These are phyloP conservation scores for Bicyclus anynana DNA, from an alignment of 1,140 invertebrate species.

Conservation along the genomic window DNA sequence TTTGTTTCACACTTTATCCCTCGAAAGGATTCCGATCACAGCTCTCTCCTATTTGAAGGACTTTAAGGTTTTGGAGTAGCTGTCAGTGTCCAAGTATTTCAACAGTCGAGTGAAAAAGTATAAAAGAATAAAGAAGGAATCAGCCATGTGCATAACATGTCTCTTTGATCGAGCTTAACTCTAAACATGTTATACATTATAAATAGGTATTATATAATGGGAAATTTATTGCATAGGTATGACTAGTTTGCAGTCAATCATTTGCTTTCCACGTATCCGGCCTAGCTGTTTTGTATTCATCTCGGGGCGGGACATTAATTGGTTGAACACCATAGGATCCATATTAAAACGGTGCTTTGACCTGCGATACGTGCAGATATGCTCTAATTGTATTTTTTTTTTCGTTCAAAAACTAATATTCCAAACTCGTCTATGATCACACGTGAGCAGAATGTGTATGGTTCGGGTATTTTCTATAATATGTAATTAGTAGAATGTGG, in stretches of 20 bases:
- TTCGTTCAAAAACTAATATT: constrained; percentile 31
- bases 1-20: no score
- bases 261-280: constrained; percentile 24
- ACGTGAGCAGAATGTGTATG: constrained; percentile 30
- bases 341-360: constrained; percentile 64
- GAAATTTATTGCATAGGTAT: neutral
- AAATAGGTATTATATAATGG: neutral
- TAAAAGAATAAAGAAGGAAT: no score
- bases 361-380: constrained; percentile 51
- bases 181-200: no score
- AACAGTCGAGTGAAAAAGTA: no score
- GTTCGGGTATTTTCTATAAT: constrained; percentile 6
- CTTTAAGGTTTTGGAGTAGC: no score
- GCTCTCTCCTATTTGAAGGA: no score
- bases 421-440: constrained; percentile 25
- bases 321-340: constrained; percentile 43
- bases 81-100: no score
- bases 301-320: constrained; percentile 53
- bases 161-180: no score
- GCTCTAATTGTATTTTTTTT: constrained; percentile 23
- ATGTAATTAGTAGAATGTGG: constrained; percentile 13
- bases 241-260: constrained; percentile 5
- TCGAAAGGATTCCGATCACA: no score
- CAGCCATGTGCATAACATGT: no score
- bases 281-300: constrained; percentile 46